A percentile compares a stretch with the other conserved stretches of the same genome.
These are phyloP conservation scores for Neopelma chrysocephalum DNA, from an alignment of 2,797 vertebrate genomes.

Conservation along the genomic window DNA sequence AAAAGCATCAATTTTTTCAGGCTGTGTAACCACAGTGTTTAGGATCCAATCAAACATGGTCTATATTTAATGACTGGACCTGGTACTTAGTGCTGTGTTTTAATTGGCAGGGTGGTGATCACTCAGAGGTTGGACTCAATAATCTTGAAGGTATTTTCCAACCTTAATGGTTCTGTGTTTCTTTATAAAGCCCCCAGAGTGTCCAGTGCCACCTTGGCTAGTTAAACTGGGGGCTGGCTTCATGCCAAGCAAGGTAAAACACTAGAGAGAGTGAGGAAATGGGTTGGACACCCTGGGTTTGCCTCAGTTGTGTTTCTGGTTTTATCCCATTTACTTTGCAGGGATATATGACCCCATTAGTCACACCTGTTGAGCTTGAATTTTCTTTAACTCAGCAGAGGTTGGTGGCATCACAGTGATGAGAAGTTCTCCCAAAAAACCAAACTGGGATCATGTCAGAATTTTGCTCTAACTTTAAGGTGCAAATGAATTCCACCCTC, in stretches of 20 bases:
- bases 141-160: not conserved
- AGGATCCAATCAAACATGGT: not conserved
- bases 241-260: not conserved
- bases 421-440: not conserved
- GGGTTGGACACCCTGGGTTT: not conserved
- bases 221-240: not conserved
- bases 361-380: not conserved
- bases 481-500: not conserved
- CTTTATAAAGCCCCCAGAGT: not conserved
- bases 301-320: not conserved
- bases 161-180: not conserved
- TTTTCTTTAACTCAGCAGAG: not conserved
- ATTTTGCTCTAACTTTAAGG: not conserved
- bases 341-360: not conserved
- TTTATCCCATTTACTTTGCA: not conserved
- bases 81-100: not conserved
- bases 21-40: fast-evolving
- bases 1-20: not conserved
- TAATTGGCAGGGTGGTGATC: not conserved
- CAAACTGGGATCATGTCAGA: not conserved
- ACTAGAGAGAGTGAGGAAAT: not conserved
- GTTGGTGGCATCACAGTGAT: not conserved
- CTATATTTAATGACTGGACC: not conserved
- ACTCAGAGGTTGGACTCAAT: not conserved
- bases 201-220: not conserved